phyloP scores from a whole-genome alignment of 2,113 vertebrate genomes.

The Nyctereutes procyonoides region DNA sequence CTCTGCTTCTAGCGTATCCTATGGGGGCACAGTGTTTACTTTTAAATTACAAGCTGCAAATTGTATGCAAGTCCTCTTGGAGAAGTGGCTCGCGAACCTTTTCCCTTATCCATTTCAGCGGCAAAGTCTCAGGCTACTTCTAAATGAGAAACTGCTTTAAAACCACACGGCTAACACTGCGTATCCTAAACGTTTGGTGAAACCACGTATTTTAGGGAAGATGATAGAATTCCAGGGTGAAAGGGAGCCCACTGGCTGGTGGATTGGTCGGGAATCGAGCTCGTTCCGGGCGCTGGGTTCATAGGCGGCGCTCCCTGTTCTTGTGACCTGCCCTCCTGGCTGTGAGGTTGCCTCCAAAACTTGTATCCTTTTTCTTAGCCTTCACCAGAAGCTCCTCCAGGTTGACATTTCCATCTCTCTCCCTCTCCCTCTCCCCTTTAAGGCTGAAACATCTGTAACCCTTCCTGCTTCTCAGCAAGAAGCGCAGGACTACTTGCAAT shows the following conservation, averaged over 20 bases:
- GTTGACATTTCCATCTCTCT: background rate
- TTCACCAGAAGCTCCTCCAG: background rate
- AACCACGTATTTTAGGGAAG: background rate
- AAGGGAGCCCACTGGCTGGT: background rate
- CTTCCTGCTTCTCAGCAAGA: background rate
- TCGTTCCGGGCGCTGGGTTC: background rate
- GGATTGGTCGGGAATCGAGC: background rate
- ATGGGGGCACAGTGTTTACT: background rate
- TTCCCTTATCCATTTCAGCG: background rate
- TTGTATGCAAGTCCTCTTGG: background rate
- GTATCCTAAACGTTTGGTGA: background rate
- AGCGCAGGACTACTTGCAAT: background rate
- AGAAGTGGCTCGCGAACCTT: background rate
- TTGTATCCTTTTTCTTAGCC: background rate
- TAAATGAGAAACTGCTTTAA: background rate
- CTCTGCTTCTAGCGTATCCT: background rate
- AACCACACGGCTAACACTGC: background rate
- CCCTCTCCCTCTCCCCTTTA: background rate
- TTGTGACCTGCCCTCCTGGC: background rate
- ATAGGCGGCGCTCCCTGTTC: background rate
- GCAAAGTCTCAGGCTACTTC: slow-evolving; percentile 23
- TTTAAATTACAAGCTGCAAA: background rate
- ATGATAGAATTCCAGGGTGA: background rate
- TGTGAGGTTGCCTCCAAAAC: too few relatives aligned
- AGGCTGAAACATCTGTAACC: background rate